Base-by-base conservation (phyloP, 2,797 vertebrate genomes). In the Eulemur rubriventer region DNA sequence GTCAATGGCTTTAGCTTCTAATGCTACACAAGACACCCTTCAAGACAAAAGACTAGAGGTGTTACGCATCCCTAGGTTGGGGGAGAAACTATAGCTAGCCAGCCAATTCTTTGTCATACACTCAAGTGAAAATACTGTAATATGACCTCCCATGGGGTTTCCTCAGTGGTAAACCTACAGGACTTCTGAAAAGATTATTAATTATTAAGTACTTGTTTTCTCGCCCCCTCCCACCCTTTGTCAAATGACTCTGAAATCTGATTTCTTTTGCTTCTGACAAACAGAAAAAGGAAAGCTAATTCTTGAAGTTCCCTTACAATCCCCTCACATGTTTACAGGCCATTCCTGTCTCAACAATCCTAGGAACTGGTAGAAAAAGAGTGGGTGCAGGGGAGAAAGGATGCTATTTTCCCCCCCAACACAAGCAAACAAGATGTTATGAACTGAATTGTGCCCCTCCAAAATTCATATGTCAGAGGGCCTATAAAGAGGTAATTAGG, bases 191-290 rank as follows among this genome's bases (percentile, higher is more conserved):
- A 87, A 73, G 55, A 81, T 24, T 65, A 22, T 46, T 76, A 69
- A 46, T 76, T 57, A 90, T 70, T 87, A 48, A 76, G 13, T 63
- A 41, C 50, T 57, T 76, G 17, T 35, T 69, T 89, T 86, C 79
- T 48, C 75, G 57, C 9, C 30, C 43, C 1, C 26, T 46, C 22
- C 35, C 2, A 4, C 16, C 17, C 0, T 33, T 78, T 52, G 43
- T 81, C 75, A 82, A 67, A 72, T 43, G 50, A 93, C 63, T 96
- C 18, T 48, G 73, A 93, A 95, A 75, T 92, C 80, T 80, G 17
- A 94, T 86, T 92, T 95, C 55, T 91, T 93, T 88, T 46, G 22
- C 48, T 72, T 73, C 61, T 91, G 76, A 76, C 63, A 87, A 83
- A 82, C 41, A 92, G 63, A 50, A 24, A 43, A 69, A 92, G 57